phyloP scores from a whole-genome alignment of 1,140 invertebrate species.

The Achroia grisella region DNA sequence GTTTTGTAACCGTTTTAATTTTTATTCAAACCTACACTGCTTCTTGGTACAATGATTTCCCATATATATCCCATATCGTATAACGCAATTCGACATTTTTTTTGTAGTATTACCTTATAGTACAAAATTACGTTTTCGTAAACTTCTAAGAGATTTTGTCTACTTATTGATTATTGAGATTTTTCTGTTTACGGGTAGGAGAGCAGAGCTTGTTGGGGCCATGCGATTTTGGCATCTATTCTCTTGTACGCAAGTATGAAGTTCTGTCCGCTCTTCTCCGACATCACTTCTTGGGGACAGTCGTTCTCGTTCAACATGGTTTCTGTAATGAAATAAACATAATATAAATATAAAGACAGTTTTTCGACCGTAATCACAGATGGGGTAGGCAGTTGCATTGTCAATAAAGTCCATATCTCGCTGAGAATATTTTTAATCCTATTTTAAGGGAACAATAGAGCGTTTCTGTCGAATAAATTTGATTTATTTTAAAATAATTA shows the following conservation, averaged over 20 bases:
- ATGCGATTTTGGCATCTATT: conserved; percentile 96
- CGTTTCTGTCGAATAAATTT: no score
- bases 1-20: no score
- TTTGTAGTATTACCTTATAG: conserved; percentile 12
- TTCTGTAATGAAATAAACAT: conserved; percentile 83
- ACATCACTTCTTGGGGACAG: conserved; percentile 90
- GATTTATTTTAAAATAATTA: no score
- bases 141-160: conserved; percentile 36
- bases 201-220: conserved; percentile 81
- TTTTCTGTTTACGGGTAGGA: conserved; percentile 52
- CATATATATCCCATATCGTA: no score
- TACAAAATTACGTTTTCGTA: conserved; percentile 10
- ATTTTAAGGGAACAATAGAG: no score
- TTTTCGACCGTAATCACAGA: no score
- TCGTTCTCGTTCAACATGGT: conserved; percentile 89
- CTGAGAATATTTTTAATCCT: no score
- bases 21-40: no score
- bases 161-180: conserved; percentile 12
- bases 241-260: conserved; percentile 95
- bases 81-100: conserved; percentile 8
- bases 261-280: conserved; percentile 82
- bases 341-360: no score
- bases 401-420: no score
- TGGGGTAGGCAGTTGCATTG: no score
- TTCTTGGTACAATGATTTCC: no score